Percentiles rank a stretch among this genome's conserved stretches.
phyloP scores from a whole-genome alignment of 2,797 vertebrate species.

The Gadopsis marmoratus region DNA sequence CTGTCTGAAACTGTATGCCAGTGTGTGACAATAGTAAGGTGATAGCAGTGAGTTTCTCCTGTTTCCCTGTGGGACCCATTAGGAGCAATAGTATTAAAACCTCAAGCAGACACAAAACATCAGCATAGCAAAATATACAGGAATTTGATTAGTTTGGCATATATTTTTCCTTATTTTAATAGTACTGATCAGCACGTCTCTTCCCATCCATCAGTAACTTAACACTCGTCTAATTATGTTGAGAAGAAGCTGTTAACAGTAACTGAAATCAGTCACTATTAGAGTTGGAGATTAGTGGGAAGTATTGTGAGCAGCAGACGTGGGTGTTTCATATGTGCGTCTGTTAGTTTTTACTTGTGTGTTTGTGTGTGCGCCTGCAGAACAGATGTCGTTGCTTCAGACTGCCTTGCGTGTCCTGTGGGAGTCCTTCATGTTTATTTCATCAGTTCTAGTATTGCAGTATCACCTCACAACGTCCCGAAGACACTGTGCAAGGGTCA shows the following conservation, averaged over 20 bases:
- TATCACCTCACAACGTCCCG: conserved; percentile 51
- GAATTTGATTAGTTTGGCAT: neutral
- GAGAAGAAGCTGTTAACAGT: neutral
- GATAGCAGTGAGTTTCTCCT: conserved; percentile 48
- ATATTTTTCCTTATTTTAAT: neutral
- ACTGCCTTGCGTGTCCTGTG: conserved; percentile 80
- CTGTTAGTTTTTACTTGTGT: neutral
- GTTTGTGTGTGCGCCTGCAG: conserved; percentile 62
- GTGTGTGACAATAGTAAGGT: conserved; percentile 33
- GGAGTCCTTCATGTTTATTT: conserved; percentile 86
- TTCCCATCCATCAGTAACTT: neutral
- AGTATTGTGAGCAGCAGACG: neutral
- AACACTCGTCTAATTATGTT: neutral
- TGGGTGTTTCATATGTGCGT: conserved; percentile 12
- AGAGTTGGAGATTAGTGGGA: conserved; percentile 2
- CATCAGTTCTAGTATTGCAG: conserved; percentile 82
- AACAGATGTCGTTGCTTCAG: conserved; percentile 85
- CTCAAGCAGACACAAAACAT: conserved; percentile 19
- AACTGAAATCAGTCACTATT: neutral
- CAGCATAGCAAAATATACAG: neutral
- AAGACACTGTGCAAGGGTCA: conserved; percentile 31
- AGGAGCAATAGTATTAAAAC: conserved; percentile 21
- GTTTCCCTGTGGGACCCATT: conserved; percentile 51
- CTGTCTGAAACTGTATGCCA: conserved; percentile 37
- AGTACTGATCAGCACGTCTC: neutral